Base-by-base conservation (phyloP, 2,888 invertebrate genomes). In the Cetonia aurata region DNA sequence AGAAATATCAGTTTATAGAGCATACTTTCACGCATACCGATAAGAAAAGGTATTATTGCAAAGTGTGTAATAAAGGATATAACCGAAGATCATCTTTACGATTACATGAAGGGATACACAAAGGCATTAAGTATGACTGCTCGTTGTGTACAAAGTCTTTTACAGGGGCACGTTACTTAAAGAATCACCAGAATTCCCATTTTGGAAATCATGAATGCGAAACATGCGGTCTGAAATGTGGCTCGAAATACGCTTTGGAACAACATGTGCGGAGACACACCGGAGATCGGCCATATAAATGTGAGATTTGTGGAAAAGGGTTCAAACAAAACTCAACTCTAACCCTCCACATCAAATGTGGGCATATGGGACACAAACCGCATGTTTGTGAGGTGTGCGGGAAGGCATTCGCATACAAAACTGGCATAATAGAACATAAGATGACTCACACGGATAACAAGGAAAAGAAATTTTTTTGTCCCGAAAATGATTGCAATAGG, bases 351-450 rank as follows among this genome's bases (percentile, higher is more conserved):
- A 67, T 62, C n/a, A 25, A 33, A 44, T 62, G 62, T n/a, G 13
- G 8, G 12, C 67, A 67, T 25, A 25, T 15, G 9, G 42, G 25
- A 9, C 42, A 53, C 15, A 53, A 19, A n/a, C 67, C 67, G n/a
- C 41, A 37, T 25, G 73, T 10, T 71, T 67, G 67, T 42, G 44
- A 67, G 1, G 9, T 53, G 0, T 67, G 67, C 37, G 67, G 55
- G 10, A 55, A 74, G 62, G 50, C 72, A 17, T 72, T 73, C 0
- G 71, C 70, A 33, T 41, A 65, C n/a, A 73, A 74, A 10, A 42
- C 41, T 12, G 8, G 19, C 6, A 13, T 31, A 46, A 62, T n/a
- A 42, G 59, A 59, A 37, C 73, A 73, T 17, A 19, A 25, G 15
- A 41, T 25, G 31, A 19, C 31, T 25, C 53, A 42, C 10, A 48